phyloP scores from a whole-genome alignment of 1,140 invertebrate genomes.

The Tribolium castaneum region DNA sequence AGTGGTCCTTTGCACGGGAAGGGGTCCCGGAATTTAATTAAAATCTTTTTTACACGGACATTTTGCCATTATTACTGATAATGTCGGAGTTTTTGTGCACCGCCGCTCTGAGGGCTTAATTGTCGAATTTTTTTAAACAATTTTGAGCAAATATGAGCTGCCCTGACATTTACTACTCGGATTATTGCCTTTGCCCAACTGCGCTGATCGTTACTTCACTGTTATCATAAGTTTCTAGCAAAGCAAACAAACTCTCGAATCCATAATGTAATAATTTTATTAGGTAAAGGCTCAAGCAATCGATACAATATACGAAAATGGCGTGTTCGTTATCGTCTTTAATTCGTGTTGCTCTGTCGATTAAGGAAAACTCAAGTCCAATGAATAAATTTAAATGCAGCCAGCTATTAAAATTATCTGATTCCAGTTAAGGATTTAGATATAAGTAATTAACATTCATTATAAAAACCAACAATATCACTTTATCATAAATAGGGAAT shows the following conservation, averaged over 20 bases:
- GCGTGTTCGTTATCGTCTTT: conserved; percentile 26
- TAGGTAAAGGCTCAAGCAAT: conserved; percentile 14
- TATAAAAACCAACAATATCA: not conserved
- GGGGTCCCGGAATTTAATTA: conserved; percentile 24
- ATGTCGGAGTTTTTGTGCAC: not conserved
- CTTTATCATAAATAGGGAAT: not conserved
- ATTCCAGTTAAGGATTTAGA: not conserved
- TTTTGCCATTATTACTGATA: conserved; percentile 18
- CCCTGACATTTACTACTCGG: not conserved
- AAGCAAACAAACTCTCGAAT: conserved; percentile 30
- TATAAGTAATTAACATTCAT: not conserved
- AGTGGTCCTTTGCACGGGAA: conserved; percentile 1
- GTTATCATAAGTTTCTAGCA: conserved; percentile 19
- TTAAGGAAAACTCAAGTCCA: not conserved
- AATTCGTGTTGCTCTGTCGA: conserved; percentile 27
- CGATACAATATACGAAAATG: conserved; percentile 12
- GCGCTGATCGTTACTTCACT: conserved; percentile 2
- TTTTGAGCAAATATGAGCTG: not conserved
- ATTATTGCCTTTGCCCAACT: conserved; percentile 4
- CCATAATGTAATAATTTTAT: conserved; percentile 30
- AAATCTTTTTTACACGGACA: conserved; percentile 21
- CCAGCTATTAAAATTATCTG: not conserved
- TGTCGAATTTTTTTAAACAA: conserved; percentile 8
- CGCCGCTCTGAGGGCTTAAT: conserved; percentile 2
- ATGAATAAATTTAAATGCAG: conserved; percentile 22